Conservation (phyloP, 2,113 vertebrate genomes). For the Apistogramma diplotaenia region DNA sequence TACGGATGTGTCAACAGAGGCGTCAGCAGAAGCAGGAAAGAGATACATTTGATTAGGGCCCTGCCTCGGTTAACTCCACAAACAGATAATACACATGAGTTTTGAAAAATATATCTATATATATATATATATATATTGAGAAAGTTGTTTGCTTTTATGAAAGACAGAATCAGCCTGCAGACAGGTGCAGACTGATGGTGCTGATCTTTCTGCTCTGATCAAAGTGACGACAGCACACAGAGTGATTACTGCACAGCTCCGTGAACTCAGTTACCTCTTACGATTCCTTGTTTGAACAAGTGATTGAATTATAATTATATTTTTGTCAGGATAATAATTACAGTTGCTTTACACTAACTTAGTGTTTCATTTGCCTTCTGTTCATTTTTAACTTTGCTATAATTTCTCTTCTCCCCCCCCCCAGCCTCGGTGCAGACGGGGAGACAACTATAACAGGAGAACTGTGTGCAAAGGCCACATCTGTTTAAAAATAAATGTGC, state of each 20-base stretch:
- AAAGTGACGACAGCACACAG: not conserved
- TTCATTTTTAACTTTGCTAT: slow-evolving; percentile 11
- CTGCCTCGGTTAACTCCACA: slow-evolving; percentile 19
- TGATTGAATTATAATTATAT: not conserved
- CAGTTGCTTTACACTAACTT: not conserved
- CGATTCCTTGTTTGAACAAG: not conserved
- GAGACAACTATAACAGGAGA: not conserved
- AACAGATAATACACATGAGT: slow-evolving; percentile 9
- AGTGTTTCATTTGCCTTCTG: not conserved
- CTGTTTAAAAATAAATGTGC: slow-evolving; percentile 35
- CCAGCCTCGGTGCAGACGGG: not conserved
- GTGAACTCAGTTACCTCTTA: not conserved
- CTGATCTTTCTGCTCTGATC: slow-evolving; percentile 12
- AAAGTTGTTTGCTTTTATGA: not conserved
- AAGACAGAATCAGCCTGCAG: not conserved
- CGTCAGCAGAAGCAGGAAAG: slow-evolving; percentile 40
- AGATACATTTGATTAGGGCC: slow-evolving; percentile 32
- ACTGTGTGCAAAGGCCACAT: not conserved
- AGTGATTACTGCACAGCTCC: not conserved
- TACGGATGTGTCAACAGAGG: slow-evolving; percentile 47
- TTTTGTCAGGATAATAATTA: not conserved
- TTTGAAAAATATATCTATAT: no score
- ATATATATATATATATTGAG: not conserved
- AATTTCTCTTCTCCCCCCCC: slow-evolving; percentile 13
- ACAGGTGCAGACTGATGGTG: not conserved